Conservation (phyloP, 37 sponge, comb jelly and placozoan species). For the Ephydatia muelleri region DNA sequence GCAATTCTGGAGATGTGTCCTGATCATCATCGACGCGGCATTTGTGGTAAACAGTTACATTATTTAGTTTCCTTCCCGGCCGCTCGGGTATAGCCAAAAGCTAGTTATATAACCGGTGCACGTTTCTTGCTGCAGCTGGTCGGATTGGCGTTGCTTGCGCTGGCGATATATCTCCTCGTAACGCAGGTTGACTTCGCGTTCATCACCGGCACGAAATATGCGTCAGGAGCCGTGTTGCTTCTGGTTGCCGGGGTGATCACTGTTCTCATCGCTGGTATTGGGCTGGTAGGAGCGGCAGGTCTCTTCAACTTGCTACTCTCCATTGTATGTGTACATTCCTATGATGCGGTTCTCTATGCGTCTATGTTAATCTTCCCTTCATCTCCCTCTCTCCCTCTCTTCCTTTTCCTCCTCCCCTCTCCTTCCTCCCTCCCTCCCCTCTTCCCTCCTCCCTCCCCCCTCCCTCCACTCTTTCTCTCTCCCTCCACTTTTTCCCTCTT, state of each 20-base stretch:
- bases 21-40: too few species aligned
- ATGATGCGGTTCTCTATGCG: not conserved
- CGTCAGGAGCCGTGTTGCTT: conserved; percentile 33
- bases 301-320: conserved; percentile 13
- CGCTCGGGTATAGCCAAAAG: too few species aligned
- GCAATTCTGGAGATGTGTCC: too few species aligned
- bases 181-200: conserved; percentile 8
- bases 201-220: conserved; percentile 37
- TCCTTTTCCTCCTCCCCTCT: too few species aligned
- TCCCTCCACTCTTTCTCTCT: not conserved
- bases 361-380: not conserved
- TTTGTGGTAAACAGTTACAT: too few species aligned
- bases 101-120: too few species aligned
- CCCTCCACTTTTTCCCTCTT: not conserved
- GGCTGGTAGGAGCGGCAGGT: conserved; percentile 30
- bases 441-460: not conserved
- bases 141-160: conserved; percentile 3
- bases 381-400: too few species aligned
- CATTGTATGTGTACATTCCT: conserved; percentile 11
- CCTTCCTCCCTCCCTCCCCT: too few species aligned
- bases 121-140: conserved; percentile 29
- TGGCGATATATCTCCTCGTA: conserved; percentile 34
- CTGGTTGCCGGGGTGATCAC: conserved; percentile 36
- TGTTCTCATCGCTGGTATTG: conserved; percentile 26
- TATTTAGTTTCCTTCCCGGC: too few species aligned